These are phyloP conservation scores for Montipora cactus DNA, from an alignment of 64 coral and sea anemone genomes.

Conservation along the genomic window DNA sequence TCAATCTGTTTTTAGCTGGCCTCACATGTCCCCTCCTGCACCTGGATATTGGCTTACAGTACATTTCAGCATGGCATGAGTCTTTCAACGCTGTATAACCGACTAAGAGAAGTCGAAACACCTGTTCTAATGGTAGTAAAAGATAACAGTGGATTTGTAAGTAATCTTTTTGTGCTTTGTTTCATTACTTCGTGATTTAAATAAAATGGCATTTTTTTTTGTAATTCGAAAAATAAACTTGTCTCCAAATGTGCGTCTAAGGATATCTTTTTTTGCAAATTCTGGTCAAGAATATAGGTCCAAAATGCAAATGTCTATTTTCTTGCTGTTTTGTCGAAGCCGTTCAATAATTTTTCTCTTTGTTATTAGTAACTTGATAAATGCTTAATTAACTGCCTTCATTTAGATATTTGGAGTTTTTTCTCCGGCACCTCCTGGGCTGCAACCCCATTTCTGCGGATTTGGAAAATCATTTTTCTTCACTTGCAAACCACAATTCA, in stretches of 20 bases:
- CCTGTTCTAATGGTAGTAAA: constrained; percentile 81
- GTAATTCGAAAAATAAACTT: too few species aligned
- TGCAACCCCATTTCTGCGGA: constrained; percentile 71
- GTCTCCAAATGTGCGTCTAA: too few species aligned
- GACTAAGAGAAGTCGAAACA: constrained; percentile 72
- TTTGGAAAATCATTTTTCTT: constrained; percentile 85
- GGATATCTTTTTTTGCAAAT: too few species aligned
- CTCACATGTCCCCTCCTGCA: constrained; percentile 35
- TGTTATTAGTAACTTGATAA: too few species aligned
- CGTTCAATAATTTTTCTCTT: background rate
- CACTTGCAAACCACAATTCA: constrained; percentile 70
- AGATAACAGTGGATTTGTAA: constrained; percentile 57
- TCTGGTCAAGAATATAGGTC: background rate
- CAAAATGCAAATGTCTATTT: background rate
- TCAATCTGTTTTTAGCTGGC: constrained; percentile 20
- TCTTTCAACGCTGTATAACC: constrained; percentile 71
- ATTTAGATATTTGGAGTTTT: constrained; percentile 86
- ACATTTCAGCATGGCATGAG: constrained; percentile 82
- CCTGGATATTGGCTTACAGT: constrained; percentile 76
- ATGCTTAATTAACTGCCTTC: too few species aligned
- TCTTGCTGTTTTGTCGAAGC: background rate
- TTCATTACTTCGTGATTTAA: too few species aligned
- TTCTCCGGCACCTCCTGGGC: constrained; percentile 59
- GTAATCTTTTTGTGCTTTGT: background rate
- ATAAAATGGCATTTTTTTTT: too few species aligned